Conservation (phyloP, 2,888 invertebrate genomes). For the Psococerastis gibbosa region DNA sequence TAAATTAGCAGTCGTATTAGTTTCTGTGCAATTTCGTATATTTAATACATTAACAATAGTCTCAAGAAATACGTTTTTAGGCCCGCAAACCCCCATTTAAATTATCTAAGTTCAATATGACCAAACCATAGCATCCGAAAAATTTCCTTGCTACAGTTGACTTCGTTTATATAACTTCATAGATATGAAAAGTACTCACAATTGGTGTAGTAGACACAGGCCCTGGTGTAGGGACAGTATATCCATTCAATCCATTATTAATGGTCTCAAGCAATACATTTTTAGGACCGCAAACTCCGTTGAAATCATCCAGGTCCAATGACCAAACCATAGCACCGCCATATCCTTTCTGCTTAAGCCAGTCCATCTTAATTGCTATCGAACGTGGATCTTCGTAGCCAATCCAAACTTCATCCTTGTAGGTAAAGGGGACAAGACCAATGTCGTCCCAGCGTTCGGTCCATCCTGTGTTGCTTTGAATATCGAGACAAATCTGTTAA, state of each 20-base stretch:
- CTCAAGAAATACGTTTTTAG: constrained; percentile 52
- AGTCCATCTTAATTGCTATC: constrained; percentile 77
- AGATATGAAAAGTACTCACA: no score
- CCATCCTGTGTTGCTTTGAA: constrained; percentile 55
- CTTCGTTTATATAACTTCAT: no score
- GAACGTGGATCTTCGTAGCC: constrained; percentile 71
- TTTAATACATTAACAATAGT: constrained; percentile 54
- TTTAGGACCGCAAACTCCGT: constrained; percentile 57
- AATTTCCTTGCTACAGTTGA: no score
- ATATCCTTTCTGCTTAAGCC: constrained; percentile 61
- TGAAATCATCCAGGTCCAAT: constrained; percentile 81
- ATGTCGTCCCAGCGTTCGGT: constrained; percentile 64
- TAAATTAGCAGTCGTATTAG: no score
- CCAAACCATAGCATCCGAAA: no score
- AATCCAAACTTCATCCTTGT: constrained; percentile 62
- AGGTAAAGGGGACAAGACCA: constrained; percentile 69
- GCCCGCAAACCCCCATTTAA: constrained; percentile 69
- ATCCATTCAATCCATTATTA: constrained; percentile 46
- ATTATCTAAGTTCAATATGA: neutral
- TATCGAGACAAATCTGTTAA: constrained; percentile 55
- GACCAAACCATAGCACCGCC: constrained; percentile 88
- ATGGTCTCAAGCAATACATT: constrained; percentile 58
- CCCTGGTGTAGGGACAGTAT: constrained; percentile 24
- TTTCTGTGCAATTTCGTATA: no score
- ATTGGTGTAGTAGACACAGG: constrained; percentile 20